These are phyloP conservation scores for Tinea trinotella DNA, from an alignment of 2,888 invertebrate species.

Conservation along the genomic window DNA sequence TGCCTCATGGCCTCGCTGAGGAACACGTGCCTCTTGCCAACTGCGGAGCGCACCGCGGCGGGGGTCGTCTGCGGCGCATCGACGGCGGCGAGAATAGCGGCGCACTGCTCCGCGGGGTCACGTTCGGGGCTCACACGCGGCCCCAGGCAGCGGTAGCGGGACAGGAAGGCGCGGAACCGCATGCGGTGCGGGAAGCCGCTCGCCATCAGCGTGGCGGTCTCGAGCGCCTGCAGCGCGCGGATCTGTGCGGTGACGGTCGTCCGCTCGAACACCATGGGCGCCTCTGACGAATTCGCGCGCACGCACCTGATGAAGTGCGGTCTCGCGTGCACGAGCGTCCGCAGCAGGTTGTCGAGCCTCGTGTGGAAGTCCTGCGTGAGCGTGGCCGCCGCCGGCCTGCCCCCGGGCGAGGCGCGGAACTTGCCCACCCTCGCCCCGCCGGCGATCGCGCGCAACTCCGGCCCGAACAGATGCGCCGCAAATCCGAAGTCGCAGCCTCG, in stretches of 20 bases:
- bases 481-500: constrained; percentile 97
- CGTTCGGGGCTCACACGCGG: constrained; percentile 82
- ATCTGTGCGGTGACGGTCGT: constrained; percentile 85
- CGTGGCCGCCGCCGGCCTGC: constrained; percentile 89
- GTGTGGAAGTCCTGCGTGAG: constrained; percentile 97
- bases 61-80: constrained; percentile 81
- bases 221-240: constrained; percentile 90
- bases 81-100: constrained; percentile 83
- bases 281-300: constrained; percentile 87
- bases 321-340: constrained; percentile 92
- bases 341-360: constrained; percentile 90
- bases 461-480: constrained; percentile 94
- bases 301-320: constrained; percentile 96
- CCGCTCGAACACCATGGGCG: constrained; percentile 87
- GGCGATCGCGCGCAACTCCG: constrained; percentile 87
- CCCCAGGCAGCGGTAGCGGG: constrained; percentile 87
- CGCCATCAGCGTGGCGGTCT: constrained; percentile 96
- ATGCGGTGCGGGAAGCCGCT: constrained; percentile 95
- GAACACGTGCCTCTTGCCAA: constrained; percentile 94
- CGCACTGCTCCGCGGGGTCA: constrained; percentile 71
- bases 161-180: constrained; percentile 93
- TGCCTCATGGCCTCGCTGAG: constrained; percentile 94
- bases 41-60: constrained; percentile 81
- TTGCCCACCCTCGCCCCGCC: constrained; percentile 81
- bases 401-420: constrained; percentile 88